phyloP scores from a whole-genome alignment of 1,140 invertebrate species.

The Riptortus pedestris region DNA sequence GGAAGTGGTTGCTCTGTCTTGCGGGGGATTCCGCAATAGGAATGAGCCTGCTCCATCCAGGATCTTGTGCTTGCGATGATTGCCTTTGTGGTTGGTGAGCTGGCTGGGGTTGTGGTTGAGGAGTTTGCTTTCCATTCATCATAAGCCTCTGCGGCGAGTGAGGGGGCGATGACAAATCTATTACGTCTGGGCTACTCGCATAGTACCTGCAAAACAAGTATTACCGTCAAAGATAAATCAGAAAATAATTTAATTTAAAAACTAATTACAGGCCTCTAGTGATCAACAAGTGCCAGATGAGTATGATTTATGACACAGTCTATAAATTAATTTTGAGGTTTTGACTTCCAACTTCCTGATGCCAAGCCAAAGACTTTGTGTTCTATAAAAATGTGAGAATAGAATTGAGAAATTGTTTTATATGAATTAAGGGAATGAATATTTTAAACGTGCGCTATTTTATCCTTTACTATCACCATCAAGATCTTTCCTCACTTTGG shows the following conservation, averaged over 20 bases:
- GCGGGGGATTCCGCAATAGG: conserved; percentile 49
- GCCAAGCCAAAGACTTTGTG: no score
- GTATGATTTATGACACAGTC: no score
- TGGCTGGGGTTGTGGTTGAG: not conserved
- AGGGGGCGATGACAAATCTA: conserved; percentile 35
- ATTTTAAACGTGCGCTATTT: no score
- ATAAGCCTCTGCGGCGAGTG: conserved; percentile 32
- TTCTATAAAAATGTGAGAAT: no score
- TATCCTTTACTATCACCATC: no score
- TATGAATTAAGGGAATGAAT: no score
- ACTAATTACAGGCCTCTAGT: no score
- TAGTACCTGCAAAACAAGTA: conserved; percentile 22
- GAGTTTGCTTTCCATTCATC: conserved; percentile 21
- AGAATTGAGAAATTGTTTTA: no score
- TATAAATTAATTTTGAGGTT: no score
- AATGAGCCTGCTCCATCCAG: conserved; percentile 46
- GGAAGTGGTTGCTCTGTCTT: conserved; percentile 47
- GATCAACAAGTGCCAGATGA: not conserved
- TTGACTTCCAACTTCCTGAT: no score
- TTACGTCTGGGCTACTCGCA: conserved; percentile 30
- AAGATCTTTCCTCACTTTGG: no score
- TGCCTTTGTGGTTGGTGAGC: not conserved
- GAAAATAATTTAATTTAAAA: no score
- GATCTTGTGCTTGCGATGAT: not conserved
- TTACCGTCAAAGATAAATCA: conserved; percentile 2